These are phyloP conservation scores for Ramazzottius varieornatus DNA, from an alignment of 2,888 invertebrate species.

Conservation along the genomic window DNA sequence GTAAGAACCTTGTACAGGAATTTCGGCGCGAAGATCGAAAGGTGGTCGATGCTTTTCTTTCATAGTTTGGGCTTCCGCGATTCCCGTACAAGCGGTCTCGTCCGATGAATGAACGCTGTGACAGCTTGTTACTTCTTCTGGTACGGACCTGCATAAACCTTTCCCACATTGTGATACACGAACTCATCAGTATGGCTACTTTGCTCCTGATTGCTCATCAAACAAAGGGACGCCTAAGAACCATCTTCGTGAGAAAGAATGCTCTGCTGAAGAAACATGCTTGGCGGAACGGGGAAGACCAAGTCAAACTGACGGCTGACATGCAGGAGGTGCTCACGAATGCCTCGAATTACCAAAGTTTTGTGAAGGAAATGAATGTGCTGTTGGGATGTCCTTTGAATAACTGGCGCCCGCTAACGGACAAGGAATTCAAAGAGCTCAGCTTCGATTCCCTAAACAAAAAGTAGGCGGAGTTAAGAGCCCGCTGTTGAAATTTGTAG, in stretches of 20 bases:
- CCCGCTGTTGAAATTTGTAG: no score
- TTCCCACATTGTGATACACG: background rate
- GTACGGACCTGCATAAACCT: background rate
- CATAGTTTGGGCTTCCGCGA: background rate
- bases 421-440: background rate
- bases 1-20: background rate
- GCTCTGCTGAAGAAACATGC: background rate
- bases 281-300: background rate
- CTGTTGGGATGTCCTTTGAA: background rate
- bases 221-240: background rate
- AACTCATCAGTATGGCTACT: background rate
- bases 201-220: background rate
- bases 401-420: background rate
- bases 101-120: background rate
- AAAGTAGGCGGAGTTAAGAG: no score
- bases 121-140: background rate
- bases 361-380: background rate
- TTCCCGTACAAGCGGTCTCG: background rate
- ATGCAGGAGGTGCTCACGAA: background rate
- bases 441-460: background rate
- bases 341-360: background rate
- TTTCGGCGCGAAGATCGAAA: background rate
- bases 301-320: background rate
- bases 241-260: background rate
- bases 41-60: background rate